These are phyloP conservation scores for Scolopax bukidnonensis DNA, from an alignment of 2,797 vertebrate species.

Conservation along the genomic window DNA sequence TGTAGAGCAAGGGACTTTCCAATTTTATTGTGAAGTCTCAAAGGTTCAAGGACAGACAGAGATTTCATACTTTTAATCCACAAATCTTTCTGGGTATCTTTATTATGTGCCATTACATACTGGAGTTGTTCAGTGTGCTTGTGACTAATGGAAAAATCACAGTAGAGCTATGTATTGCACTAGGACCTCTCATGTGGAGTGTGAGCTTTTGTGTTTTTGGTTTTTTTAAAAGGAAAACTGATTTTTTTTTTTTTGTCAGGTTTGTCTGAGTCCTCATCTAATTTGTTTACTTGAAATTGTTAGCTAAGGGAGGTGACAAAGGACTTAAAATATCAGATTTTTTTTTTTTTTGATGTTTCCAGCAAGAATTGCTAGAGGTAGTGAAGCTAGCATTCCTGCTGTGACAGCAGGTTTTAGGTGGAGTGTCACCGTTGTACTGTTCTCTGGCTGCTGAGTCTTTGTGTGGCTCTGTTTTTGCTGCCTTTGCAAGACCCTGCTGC, in stretches of 20 bases:
- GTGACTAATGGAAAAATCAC: neutral
- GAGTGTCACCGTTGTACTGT: neutral
- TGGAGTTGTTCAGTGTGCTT: neutral
- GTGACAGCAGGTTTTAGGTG: neutral
- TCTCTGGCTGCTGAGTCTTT: neutral
- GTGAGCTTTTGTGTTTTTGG: neutral
- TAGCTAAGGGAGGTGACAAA: neutral
- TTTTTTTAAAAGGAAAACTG: neutral
- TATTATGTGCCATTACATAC: neutral
- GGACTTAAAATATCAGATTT: neutral
- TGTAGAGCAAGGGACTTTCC: neutral
- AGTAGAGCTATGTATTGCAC: neutral
- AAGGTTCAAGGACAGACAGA: neutral
- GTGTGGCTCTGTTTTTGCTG: neutral
- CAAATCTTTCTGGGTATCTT: neutral
- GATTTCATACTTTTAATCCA: neutral
- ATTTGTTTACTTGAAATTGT: neutral
- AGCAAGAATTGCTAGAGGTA: neutral
- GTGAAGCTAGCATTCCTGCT: neutral
- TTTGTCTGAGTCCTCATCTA: neutral
- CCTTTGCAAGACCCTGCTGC: slow-evolving; percentile 15
- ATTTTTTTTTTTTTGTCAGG: neutral
- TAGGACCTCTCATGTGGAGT: neutral
- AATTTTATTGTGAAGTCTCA: neutral
- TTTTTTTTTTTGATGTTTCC: neutral